Evolutionary conservation across 2,113 vertebrate genomes (phyloP), one percentile per base, ranked within the genome.

Genomic region (Eonycteris spelaea): DNA sequence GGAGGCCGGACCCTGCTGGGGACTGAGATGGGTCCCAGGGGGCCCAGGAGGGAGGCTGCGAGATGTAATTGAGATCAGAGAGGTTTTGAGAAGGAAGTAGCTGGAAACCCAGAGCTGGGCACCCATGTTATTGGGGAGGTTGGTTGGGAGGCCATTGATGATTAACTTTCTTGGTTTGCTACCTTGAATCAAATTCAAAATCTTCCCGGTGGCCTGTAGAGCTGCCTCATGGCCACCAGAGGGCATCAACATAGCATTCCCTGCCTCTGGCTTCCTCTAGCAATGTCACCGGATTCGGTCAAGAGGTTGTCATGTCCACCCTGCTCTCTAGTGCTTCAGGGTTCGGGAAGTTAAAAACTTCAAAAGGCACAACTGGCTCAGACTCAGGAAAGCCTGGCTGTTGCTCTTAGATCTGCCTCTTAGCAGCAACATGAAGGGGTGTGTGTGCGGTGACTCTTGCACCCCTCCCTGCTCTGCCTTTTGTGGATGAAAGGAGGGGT

Each of bases 191-290:
- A 22, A 83, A 38, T 63, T 84, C 3, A n/a, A 53, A 18, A 3
- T 86, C 40, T 26, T 75, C 22, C 19, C 0, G 1, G 7, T 18
- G 48, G 61, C 89, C 65, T 91, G 85, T 61, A 91, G 71, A 19
- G 78, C 53, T 77, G 51, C 67, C 63, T 43, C 0, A 0, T 75
- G 67, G 77, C 40, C 97, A 94, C 80, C 55, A 97, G 97, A 95
- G 95, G 94, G 95, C 26, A 28, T 24, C 61, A 24, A 53, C 51
- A 73, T 92, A 24, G 61, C 75, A 11, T 84, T 95, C 6, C 40
- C n/a, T 70, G 45, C 21, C 2, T 9, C 90, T 40, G 61, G 61
- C 40, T 30, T 85, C 43, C 30, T n/a, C 13, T 14, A 0, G 53
- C 75, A 55, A 0, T 43, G 12, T 86, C 43, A 4, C 3, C 38